Conservation (phyloP, 2,113 vertebrate genomes). For the Mobula hypostoma region DNA sequence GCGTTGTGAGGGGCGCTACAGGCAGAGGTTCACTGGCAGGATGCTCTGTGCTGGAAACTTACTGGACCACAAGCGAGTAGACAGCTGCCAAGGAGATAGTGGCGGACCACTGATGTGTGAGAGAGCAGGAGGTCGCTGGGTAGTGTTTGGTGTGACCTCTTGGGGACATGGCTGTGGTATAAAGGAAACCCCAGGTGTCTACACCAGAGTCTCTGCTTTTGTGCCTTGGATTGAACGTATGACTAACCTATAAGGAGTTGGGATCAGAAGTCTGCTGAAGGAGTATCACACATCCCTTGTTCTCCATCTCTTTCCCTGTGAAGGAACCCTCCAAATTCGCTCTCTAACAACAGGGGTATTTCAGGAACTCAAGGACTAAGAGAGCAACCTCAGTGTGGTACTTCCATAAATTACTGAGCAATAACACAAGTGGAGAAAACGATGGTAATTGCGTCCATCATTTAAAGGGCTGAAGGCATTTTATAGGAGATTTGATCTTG, state of each 20-base stretch:
- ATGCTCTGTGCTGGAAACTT: conserved; percentile 90
- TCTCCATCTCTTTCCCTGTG: neutral
- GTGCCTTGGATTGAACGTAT: conserved; percentile 82
- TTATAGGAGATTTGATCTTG: neutral
- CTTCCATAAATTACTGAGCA: neutral
- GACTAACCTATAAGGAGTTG: conserved; percentile 57
- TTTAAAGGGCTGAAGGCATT: neutral
- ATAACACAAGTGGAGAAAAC: neutral
- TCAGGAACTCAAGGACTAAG: neutral
- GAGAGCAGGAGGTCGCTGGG: conserved; percentile 73
- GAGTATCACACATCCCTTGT: neutral
- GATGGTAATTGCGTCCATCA: neutral
- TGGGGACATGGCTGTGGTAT: conserved; percentile 89
- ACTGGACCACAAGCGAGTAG: conserved; percentile 64
- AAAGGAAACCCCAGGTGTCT: conserved; percentile 86
- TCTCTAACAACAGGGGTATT: neutral
- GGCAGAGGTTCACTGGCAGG: conserved; percentile 75
- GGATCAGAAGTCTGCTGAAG: neutral
- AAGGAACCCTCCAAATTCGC: neutral
- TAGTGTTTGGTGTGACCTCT: conserved; percentile 86
- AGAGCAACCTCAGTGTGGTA: neutral
- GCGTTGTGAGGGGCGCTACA: conserved; percentile 77
- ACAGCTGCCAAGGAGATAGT: conserved; percentile 94
- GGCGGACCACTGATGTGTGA: conserved; percentile 89
- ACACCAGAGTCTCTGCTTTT: conserved; percentile 89